A percentile compares a stretch with the other conserved stretches of the same genome.
phyloP scores from a whole-genome alignment of 1,140 invertebrate species.

The Cryptotermes secundus region DNA sequence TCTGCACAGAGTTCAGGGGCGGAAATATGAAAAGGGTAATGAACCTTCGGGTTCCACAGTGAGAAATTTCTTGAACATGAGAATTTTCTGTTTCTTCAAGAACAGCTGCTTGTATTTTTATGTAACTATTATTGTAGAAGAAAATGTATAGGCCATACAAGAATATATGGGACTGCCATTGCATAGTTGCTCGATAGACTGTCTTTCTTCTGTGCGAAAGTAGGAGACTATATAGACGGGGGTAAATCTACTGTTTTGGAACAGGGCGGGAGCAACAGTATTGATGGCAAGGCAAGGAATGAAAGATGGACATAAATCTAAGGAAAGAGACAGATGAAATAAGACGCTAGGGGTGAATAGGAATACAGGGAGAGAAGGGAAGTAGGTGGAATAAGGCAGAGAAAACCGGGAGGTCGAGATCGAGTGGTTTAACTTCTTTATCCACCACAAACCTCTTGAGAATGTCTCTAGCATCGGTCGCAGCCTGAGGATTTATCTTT shows the following conservation, averaged over 20 bases:
- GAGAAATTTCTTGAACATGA: too few relatives aligned
- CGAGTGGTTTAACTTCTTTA: conserved; percentile 19
- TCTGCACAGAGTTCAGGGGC: too few relatives aligned
- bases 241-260: neutral
- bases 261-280: neutral
- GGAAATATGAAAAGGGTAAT: too few relatives aligned
- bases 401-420: neutral
- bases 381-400: neutral
- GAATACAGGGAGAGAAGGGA: neutral
- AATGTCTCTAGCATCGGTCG: neutral
- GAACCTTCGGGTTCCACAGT: too few relatives aligned
- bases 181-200: too few relatives aligned
- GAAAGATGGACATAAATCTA: conserved; percentile 15
- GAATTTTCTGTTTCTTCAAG: too few relatives aligned
- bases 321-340: conserved; percentile 4
- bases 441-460: neutral
- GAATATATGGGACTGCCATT: too few relatives aligned
- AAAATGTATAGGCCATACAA: too few relatives aligned
- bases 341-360: conserved; percentile 15
- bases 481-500: neutral
- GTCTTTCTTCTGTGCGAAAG: too few relatives aligned
- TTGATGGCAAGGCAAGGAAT: neutral
- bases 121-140: too few relatives aligned
- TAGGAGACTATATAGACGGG: neutral
- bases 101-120: too few relatives aligned